A percentile compares a stretch with the other conserved stretches of the same genome.
phyloP scores from a whole-genome alignment of 2,888 invertebrate species.

The Tenthredo amoena region DNA sequence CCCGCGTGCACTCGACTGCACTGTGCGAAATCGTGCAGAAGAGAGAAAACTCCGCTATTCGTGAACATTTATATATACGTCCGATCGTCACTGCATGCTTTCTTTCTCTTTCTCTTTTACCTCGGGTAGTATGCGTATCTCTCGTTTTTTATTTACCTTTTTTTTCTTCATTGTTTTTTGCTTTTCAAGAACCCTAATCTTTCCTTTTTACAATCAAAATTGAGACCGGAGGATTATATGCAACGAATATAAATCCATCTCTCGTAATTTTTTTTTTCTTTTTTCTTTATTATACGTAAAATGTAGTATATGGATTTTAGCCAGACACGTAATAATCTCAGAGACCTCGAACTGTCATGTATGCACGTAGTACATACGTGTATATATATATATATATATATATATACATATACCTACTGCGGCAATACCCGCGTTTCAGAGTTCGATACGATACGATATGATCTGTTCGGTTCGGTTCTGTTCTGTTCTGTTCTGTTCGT shows the following conservation, averaged over 20 bases:
- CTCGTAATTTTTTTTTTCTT: no score
- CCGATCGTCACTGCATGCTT: neutral
- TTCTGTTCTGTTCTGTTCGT: neutral
- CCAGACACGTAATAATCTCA: conserved; percentile 4
- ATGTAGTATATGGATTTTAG: neutral
- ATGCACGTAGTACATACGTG: neutral
- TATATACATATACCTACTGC: neutral
- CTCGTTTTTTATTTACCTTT: neutral
- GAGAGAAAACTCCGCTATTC: neutral
- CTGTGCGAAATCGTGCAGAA: neutral
- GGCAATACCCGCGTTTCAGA: neutral
- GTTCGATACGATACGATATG: neutral
- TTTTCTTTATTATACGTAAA: neutral
- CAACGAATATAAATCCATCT: no score
- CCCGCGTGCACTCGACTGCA: neutral
- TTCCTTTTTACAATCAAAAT: no score
- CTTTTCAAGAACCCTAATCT: neutral
- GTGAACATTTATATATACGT: neutral
- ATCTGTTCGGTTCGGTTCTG: neutral
- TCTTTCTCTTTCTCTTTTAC: neutral
- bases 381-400: neutral
- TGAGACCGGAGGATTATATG: no score
- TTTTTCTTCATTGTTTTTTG: neutral
- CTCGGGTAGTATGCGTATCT: no score
- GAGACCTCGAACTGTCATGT: conserved; percentile 20